Evolutionary conservation across 2,888 invertebrate species (phyloP).

Genomic region (Baronia brevicornis): DNA sequence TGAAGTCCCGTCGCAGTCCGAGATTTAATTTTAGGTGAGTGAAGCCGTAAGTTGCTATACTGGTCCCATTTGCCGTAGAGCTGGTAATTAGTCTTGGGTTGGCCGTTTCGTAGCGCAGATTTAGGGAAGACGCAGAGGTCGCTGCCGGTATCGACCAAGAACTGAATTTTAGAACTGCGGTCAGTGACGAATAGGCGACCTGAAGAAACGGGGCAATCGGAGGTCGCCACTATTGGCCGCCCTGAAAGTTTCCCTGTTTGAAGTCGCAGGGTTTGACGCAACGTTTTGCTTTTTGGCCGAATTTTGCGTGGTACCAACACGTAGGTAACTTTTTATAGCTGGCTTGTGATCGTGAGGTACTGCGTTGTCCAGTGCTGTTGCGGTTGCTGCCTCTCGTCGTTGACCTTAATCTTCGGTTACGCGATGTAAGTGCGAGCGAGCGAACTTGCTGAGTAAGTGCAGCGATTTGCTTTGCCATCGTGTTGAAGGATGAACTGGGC

Average conservation of each 20-base stretch:
- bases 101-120: conserved; percentile 17
- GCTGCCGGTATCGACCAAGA: conserved; percentile 15
- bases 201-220: conserved; percentile 19
- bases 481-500: too few relatives aligned
- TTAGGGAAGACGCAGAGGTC: conserved; percentile 24
- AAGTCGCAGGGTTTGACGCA: conserved; percentile 11
- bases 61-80: conserved; percentile 32
- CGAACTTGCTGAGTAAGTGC: too few relatives aligned
- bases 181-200: conserved; percentile 25
- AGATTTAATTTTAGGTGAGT: conserved; percentile 23
- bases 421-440: too few relatives aligned
- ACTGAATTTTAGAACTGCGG: conserved; percentile 17
- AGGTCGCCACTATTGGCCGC: conserved; percentile 27
- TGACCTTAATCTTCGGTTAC: too few relatives aligned
- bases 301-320: conserved; percentile 12
- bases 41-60: conserved; percentile 30
- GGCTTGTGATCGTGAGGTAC: conserved; percentile 1
- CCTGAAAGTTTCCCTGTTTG: conserved; percentile 16
- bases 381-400: too few relatives aligned
- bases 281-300: conserved; percentile 5
- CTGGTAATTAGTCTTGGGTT: conserved; percentile 21
- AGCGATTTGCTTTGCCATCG: too few relatives aligned
- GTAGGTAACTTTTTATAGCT: background rate
- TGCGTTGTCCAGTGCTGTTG: conserved; percentile 12
- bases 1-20: conserved; percentile 27